Conservation (phyloP, 2,797 vertebrate species). For the Epinephelus coioides region DNA sequence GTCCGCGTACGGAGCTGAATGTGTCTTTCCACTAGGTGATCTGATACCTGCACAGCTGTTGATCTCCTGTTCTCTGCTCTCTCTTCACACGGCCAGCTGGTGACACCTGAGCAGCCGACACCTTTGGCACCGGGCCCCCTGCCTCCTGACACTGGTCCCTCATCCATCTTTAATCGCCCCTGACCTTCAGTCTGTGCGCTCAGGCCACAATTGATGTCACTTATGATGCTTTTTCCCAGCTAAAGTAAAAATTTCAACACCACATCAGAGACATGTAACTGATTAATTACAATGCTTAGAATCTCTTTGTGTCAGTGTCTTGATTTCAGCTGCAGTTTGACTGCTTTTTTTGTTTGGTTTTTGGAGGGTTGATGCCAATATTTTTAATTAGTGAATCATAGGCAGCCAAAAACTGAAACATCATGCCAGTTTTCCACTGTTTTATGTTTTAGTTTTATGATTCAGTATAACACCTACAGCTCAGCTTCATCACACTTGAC, state of each 20-base stretch:
- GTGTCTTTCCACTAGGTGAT: constrained; percentile 59
- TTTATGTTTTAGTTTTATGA: not conserved
- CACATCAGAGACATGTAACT: too few species aligned
- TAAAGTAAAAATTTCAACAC: not conserved
- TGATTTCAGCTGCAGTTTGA: not conserved
- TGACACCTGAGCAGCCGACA: constrained; percentile 81
- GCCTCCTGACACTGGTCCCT: constrained; percentile 52
- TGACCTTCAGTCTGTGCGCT: constrained; percentile 29
- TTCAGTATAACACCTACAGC: too few species aligned
- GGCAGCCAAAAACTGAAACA: not conserved
- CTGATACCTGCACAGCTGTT: constrained; percentile 67
- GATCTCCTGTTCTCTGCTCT: constrained; percentile 78
- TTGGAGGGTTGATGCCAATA: not conserved
- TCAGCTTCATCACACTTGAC: too few species aligned
- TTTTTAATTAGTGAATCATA: not conserved
- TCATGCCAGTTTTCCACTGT: not conserved
- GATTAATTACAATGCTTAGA: not conserved
- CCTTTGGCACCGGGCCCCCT: constrained; percentile 59
- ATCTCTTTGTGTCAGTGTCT: not conserved
- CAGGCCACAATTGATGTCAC: not conserved
- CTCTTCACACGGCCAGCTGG: constrained; percentile 47
- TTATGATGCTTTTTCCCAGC: not conserved
- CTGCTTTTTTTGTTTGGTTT: not conserved
- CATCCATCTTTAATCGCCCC: constrained; percentile 79
- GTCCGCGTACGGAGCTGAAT: constrained; percentile 35